These are phyloP conservation scores for Limnephilus marmoratus DNA, from an alignment of 2,888 invertebrate genomes.

Conservation along the genomic window DNA sequence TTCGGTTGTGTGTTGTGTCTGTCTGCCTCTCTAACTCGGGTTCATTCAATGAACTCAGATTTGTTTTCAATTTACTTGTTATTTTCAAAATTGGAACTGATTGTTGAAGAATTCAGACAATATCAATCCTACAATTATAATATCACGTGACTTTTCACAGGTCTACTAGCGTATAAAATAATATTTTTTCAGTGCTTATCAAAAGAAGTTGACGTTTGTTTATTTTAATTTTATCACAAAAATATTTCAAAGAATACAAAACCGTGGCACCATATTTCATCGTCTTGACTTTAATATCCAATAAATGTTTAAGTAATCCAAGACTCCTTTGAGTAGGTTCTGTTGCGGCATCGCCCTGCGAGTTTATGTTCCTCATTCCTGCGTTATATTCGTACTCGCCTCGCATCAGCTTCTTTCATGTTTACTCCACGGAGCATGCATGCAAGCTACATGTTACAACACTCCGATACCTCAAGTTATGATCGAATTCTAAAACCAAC, in stretches of 20 bases:
- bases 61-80: too few relatives aligned
- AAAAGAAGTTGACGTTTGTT: neutral
- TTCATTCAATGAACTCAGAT: too few relatives aligned
- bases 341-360: neutral
- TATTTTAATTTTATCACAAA: neutral
- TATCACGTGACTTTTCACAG: too few relatives aligned
- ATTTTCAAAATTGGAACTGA: too few relatives aligned
- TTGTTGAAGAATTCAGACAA: too few relatives aligned
- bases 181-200: neutral
- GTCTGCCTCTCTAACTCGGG: too few relatives aligned
- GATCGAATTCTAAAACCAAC: slow-evolving; percentile 10
- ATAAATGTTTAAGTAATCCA: neutral
- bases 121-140: too few relatives aligned
- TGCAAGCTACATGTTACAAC: slow-evolving; percentile 18
- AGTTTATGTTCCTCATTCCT: slow-evolving; percentile 21
- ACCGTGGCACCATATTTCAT: neutral
- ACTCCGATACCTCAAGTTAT: neutral
- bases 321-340: neutral
- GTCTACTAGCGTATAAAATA: too few relatives aligned
- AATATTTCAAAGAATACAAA: neutral
- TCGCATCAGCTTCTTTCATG: slow-evolving; percentile 24
- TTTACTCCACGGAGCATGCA: neutral
- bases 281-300: neutral
- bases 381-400: slow-evolving; percentile 2
- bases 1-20: too few relatives aligned